Evolutionary conservation across 1,140 invertebrate species (phyloP).

Genomic region (Formica selysi): DNA sequence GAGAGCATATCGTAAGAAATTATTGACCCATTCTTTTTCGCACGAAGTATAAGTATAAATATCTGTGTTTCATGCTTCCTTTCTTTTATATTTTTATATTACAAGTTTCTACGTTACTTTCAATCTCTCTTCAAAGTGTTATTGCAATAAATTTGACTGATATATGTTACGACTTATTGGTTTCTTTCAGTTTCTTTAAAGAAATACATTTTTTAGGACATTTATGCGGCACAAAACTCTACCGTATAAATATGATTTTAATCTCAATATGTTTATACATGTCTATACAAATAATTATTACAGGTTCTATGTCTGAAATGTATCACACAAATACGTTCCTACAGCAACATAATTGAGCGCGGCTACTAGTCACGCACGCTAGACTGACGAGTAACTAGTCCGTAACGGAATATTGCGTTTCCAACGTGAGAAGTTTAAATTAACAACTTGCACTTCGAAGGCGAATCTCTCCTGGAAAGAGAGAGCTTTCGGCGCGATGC

Average conservation of each 20-base stretch:
- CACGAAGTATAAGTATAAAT: background rate
- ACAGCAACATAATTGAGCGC: background rate
- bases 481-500: background rate
- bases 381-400: slow-evolving; percentile 22
- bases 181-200: background rate
- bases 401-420: slow-evolving; percentile 51
- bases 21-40: background rate
- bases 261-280: background rate
- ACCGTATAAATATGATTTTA: background rate
- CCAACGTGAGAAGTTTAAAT: slow-evolving; percentile 64
- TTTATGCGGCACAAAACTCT: too few relatives aligned
- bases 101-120: background rate
- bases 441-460: slow-evolving; percentile 39
- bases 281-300: background rate
- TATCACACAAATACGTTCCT: background rate
- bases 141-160: background rate
- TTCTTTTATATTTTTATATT: background rate
- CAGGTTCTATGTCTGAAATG: background rate
- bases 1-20: slow-evolving; percentile 16
- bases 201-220: background rate
- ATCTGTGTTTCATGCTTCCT: background rate
- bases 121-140: background rate
- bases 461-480: slow-evolving; percentile 13
- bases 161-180: background rate
- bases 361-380: slow-evolving; percentile 41